Evolutionary conservation across 2,888 invertebrate species (phyloP), one percentile per base, ranked within the genome.

Genomic region (Diarsia rubi): DNA sequence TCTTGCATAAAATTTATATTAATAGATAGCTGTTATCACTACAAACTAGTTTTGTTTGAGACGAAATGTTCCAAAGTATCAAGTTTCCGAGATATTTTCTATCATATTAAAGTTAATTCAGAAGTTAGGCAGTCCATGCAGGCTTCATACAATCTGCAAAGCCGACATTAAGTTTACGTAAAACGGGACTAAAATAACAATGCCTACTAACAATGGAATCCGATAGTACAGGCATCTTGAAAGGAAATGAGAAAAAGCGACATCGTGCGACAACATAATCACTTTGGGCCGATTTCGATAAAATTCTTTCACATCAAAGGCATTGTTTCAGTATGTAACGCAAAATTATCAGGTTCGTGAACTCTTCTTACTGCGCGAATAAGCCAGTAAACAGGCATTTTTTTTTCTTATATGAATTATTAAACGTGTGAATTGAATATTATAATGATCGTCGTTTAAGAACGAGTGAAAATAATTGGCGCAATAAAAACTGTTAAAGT

Each of bases 351-450:
- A 52, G 45, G 14, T 60, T 52, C 63, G 57, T 74, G 66, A 75
- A 71, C 73, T 75, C 47, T 12, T 59, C 49, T 47, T 73, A 60
- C 27, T 49, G 14, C 74, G 60, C 72, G 68, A 81, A 76, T 63
- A 83, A 85, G 83, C 68, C 59, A 78, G 69, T 54, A 65, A 79
- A 79, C 69, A 70, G 64, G 75, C n/a, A n/a, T n/a, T 74, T 73
- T 82, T 84, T 78, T 62, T 83, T n/a, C 71, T 73, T 82, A 83
- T 78, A 59, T 84, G 64, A 16, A 75, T 81, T 83, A 88, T 87
- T 75, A 75, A 85, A 87, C 86, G 89, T 91, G 90, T 88, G 89
- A 91, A 92, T 86, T 67, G 86, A 88, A 90, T 90, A n/a, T n/a
- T n/a, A n/a, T 90, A 88, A 91, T 90, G 90, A 90, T 79, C 76